Base-by-base conservation (phyloP, 2,888 invertebrate genomes). In the Ormyrus thymus region DNA sequence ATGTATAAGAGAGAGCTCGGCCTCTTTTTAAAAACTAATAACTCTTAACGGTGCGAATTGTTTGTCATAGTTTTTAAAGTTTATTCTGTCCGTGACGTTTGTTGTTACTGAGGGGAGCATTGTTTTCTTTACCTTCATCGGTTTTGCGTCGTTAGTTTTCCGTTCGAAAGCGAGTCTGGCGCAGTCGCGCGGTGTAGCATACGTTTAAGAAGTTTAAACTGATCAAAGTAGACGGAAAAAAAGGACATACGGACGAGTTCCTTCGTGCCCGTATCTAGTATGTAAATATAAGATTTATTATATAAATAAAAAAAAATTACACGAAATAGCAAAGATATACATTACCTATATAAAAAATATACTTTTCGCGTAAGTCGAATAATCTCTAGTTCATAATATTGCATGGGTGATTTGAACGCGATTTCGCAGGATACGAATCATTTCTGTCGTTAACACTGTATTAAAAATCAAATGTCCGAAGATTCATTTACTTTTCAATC, bases 181-280 rank as follows among this genome's bases (percentile, higher is more conserved):
- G 56, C 45, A 68, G 45, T 59, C 64, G 50, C 46, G 70, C 59
- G 77, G 76, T 53, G 58, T 68, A 70, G 59, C 53, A 53, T 76
- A 58, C 59, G 58, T 73, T 72, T 68, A 68, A 76, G 66, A 58
- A 62, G 8, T 69, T 62, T 13, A 76, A 71, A 77, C 65, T 79
- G 68, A 76, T 66, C 64, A 81, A 81, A 69, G 77, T 84, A 83
- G 84, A 85, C 83, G 83, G 83, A 84, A 83, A 29, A 29, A 29
- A 84, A 85, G 84, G 84, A 85, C 81, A 83, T 84, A 86, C 86
- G 86, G 86, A 87, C 84, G 86, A 86, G 86, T 88, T 87, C 86
- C 86, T 88, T 85, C 86, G 86, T 86, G 84, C 83, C 86, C 87
- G 83, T 84, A 85, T 83, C 80, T 86, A 84, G 81, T 82, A 66